Evolutionary conservation across 2,888 invertebrate species (phyloP), one percentile per base, ranked within the genome.

Genomic region (Leptinotarsa tumamoca): DNA sequence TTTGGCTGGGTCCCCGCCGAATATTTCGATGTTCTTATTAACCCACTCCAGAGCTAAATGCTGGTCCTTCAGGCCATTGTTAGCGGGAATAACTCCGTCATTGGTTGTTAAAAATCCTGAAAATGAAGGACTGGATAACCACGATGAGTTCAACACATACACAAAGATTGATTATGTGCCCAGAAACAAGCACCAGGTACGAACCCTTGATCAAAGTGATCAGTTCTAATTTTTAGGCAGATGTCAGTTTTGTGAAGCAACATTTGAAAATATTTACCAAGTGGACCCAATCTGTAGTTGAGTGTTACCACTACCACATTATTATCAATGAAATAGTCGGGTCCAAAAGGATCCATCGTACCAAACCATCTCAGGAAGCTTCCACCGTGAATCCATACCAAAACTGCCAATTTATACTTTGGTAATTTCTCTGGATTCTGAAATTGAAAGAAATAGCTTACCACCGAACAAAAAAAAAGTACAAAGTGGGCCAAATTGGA

Each of bases 311-410:
- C 56, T 58, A 81, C 23, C 56, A 81, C 56, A 51, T 78, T 76
- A 21, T 78, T 33, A 13, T 74, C 67, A 17, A 81, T 72, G 7
- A 80, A 75, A 74, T 74, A 80, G 43, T 81, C 74, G 14, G 81
- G 81, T n/a, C 80, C 79, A 51, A 74, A 80, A 10, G 67, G 23
- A 56, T 78, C 75, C 33, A 71, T 61, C 43, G 73, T 75, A 23
- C 70, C 76, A 71, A 71, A 75, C 27, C 78, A 76, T 7, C 71
- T 49, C 10, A 27, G 75, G 63, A 82, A 83, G 14, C 79, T 81
- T 10, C 84, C 84, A 2, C 84, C 84, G 66, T 82, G 80, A 33
- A 84, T 79, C 74, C 78, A 84, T 43, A 84, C 79, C 80, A 84
- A 79, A 0, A 84, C 84, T 21, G 83, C 81, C 50, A 73, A 61